Evolutionary conservation across 2,113 vertebrate species (phyloP), one percentile per base, ranked within the genome.

Genomic region (Pelobates fuscus): DNA sequence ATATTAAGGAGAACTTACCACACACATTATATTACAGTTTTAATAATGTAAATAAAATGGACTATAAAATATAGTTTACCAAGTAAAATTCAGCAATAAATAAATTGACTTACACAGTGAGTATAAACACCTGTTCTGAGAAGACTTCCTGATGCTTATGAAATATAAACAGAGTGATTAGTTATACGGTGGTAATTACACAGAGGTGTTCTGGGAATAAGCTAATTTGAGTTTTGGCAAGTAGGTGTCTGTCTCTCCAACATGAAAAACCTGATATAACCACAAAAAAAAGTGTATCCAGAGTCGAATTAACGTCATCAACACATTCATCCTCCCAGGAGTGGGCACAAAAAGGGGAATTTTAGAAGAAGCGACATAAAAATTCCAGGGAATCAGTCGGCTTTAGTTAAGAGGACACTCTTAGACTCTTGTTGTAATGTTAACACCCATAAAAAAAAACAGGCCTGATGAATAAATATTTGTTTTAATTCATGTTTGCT

Each of bases 111-210:
- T 5, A 10, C 32, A 37, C 44, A 49, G 44, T 12, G 12, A 49
- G 3, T 17, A 14, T n/a, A 49, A 49, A 49, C 15, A 49, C 5
- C 10, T 49, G 15, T 17, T 49, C 44, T 17, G 15, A 17, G 12
- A 14, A 17, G 7, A 60, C 23, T 27, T 27, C 68, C 37, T 55
- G 59, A 70, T 60, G n/a, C 21, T 43, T 63, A 20, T 62, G 43
- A 49, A 72, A 72, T 20, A 72, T 64, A 72, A 72, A 72, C 59
- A 72, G 70, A 60, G 25, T 64, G 30, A 72, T 72, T 2, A 46
- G 24, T 58, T 49, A 21, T 30, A 26, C 17, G 5, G 49, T 27
- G 52, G 8, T 67, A 46, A 76, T 76, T 67, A 67, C 20, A 25
- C 37, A 23, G 32, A 60, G 18, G 32, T 30, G 32, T 76, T 58